Conservation (phyloP, 2,797 vertebrate species). For the Scarus forsteni region DNA sequence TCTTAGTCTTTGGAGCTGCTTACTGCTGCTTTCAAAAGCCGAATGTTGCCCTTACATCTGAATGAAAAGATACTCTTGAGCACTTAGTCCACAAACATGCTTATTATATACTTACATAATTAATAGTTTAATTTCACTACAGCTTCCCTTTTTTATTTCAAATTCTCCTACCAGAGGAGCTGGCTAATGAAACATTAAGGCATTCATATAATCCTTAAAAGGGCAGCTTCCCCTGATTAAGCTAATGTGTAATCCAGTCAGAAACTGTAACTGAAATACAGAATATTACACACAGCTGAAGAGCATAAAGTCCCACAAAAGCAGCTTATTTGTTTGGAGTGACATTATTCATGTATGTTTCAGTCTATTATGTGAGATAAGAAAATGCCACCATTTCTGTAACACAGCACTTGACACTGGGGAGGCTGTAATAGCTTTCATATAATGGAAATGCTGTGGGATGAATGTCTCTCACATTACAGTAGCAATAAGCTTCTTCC, state of each 20-base stretch:
- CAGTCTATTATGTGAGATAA: constrained; percentile 36
- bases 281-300: constrained; percentile 17
- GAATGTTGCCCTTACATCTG: no score
- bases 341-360: constrained; percentile 25
- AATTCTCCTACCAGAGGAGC: neutral
- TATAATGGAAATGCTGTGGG: constrained; percentile 38
- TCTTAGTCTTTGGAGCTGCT: no score
- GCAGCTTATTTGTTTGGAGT: constrained; percentile 24
- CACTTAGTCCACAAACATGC: no score
- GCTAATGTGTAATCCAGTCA: constrained; percentile 42
- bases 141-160: neutral
- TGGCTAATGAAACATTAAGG: constrained; percentile 12
- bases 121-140: neutral
- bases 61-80: no score
- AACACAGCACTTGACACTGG: constrained; percentile 20
- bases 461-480: constrained; percentile 38
- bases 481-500: constrained; percentile 35
- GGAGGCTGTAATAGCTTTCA: constrained; percentile 32
- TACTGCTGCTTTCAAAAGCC: no score
- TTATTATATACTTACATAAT: no score
- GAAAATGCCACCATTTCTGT: constrained; percentile 35
- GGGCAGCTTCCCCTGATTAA: constrained; percentile 11
- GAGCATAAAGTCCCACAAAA: constrained; percentile 4
- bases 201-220: constrained; percentile 27
- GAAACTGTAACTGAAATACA: constrained; percentile 22